These are phyloP conservation scores for Cettia cetti DNA, from an alignment of 2,113 vertebrate species.

Conservation along the genomic window DNA sequence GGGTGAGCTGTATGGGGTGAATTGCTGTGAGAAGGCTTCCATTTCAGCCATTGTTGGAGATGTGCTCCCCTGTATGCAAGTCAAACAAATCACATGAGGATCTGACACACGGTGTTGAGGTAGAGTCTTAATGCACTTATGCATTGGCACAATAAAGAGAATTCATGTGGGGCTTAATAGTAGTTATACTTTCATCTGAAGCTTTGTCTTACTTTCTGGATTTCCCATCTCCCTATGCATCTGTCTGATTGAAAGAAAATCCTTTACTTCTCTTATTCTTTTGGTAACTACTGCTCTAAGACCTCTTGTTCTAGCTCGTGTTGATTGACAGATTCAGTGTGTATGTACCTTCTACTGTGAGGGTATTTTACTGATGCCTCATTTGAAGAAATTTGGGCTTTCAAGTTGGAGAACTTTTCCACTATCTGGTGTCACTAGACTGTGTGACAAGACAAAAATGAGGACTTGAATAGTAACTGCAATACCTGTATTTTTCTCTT, in stretches of 20 bases:
- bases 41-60: background rate
- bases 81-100: background rate
- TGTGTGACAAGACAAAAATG: background rate
- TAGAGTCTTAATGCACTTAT: background rate
- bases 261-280: background rate
- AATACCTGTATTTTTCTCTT: background rate
- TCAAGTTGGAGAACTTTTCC: background rate
- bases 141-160: background rate
- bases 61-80: fast-evolving
- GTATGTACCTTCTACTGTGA: background rate
- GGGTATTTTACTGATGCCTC: background rate
- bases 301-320: background rate
- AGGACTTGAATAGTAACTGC: background rate
- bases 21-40: background rate
- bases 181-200: background rate
- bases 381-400: background rate
- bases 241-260: background rate
- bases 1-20: background rate
- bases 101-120: background rate
- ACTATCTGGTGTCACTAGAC: background rate
- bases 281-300: background rate
- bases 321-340: background rate
- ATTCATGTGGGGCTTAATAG: background rate
- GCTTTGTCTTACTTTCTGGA: background rate
- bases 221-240: background rate